Conservation (phyloP, 2,797 vertebrate genomes). For the Peromyscus nudipes region DNA sequence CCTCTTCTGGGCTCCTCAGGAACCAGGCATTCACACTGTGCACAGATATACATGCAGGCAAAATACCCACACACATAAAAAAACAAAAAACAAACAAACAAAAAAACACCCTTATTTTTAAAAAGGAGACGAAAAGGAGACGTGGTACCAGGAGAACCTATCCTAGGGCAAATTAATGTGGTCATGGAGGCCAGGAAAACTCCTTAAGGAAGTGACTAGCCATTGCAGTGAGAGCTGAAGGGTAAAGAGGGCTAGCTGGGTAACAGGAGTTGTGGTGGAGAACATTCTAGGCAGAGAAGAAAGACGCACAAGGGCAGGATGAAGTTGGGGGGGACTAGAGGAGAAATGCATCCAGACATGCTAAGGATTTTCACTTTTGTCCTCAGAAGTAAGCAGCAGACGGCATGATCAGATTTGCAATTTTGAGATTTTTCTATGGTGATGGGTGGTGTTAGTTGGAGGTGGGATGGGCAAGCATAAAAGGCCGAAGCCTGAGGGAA, state of each 20-base stretch:
- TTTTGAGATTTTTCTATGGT: slow-evolving; percentile 35
- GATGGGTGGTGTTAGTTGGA: neutral
- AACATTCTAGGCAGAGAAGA: neutral
- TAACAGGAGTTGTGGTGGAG: neutral
- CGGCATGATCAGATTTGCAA: neutral
- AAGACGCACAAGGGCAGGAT: neutral
- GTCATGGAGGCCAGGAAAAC: neutral
- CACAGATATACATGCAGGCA: neutral
- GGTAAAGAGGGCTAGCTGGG: neutral
- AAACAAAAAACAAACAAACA: neutral
- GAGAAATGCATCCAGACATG: neutral
- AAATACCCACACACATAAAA: neutral
- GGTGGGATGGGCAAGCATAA: neutral
- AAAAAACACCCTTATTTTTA: neutral
- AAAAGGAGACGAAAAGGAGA: neutral
- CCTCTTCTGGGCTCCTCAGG: neutral
- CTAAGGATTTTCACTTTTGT: slow-evolving; percentile 16
- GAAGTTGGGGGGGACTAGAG: neutral
- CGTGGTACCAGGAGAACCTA: neutral
- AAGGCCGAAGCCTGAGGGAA: slow-evolving; percentile 14
- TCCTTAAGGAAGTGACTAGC: neutral
- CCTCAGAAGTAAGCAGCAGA: slow-evolving; percentile 9
- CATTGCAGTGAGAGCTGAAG: neutral
- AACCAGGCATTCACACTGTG: neutral
- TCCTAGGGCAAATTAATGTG: neutral